Evolutionary conservation across 2,113 vertebrate genomes (phyloP), one percentile per base, ranked within the genome.

Genomic region (Neolamprologus ventralis): DNA sequence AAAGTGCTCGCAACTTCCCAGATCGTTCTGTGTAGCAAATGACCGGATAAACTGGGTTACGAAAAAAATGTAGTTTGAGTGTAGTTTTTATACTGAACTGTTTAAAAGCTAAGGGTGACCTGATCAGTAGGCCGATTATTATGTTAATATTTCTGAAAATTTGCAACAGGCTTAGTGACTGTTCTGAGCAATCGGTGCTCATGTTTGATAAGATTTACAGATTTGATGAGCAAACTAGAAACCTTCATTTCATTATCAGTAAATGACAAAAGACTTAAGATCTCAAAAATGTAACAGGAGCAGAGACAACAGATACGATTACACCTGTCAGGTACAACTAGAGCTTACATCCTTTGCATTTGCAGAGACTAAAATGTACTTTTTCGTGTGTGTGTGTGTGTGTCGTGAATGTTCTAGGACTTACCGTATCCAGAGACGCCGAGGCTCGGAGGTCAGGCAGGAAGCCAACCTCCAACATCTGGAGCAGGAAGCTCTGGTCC

Each of bases 381-480:
- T 45, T 49, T 49, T 47, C 9, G 33, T 33, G 31, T 31, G 31
- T 31, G 6, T 31, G 28, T 47, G 14, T 73, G 14, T 35, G 60
- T 35, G 31, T 35, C 3, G 4, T 33, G 1, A 54, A 83, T 28
- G 35, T 16, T 33, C 7, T 5, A 7, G 6, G 7, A 94, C 97
- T 94, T 95, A 99, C 98, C 45, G 98, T 98, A 86, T 99, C 98
- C 90, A 99, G 88, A 89, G 98, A 99, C 6, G 98, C 98, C 4
- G 97, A 98, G 51, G 98, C 97, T 94, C 96, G 96, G 82, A 99
- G 96, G 94, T 99, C 98, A 19, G 98, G 98, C 96, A 99, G 96
- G 96, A 99, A 99, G 91, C 98, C 98, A 79, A 99, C 97, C 92
- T 99, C 98, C 83, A 99, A 84, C 83, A 99, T 92, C 85, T 99